These are phyloP conservation scores for Xiphias gladius DNA, from an alignment of 2,113 vertebrate species.

Conservation along the genomic window DNA sequence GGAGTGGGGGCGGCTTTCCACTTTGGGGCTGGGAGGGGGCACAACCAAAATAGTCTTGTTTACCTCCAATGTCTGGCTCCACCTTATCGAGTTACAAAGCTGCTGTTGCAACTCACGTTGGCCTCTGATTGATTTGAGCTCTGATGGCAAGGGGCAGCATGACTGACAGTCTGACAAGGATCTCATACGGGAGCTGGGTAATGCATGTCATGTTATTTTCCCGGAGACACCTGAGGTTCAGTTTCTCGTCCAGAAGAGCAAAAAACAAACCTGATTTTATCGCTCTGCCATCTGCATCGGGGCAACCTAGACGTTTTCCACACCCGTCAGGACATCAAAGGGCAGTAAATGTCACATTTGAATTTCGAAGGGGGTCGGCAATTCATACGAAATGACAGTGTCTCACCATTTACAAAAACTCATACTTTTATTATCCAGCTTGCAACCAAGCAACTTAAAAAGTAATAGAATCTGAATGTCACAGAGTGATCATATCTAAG, in stretches of 20 bases:
- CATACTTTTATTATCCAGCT: conserved; percentile 72
- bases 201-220: conserved; percentile 76
- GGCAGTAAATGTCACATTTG: conserved; percentile 78
- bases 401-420: conserved; percentile 69
- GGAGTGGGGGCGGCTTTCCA: conserved; percentile 16
- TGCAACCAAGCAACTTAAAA: conserved; percentile 76
- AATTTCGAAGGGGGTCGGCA: conserved; percentile 56
- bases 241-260: conserved; percentile 56
- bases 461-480: conserved; percentile 65
- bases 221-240: conserved; percentile 67
- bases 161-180: conserved; percentile 79
- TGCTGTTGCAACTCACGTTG: conserved; percentile 66
- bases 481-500: conserved; percentile 54
- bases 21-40: conserved; percentile 25
- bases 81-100: conserved; percentile 84
- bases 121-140: conserved; percentile 78
- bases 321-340: conserved; percentile 62
- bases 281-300: conserved; percentile 61
- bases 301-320: conserved; percentile 73
- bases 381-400: conserved; percentile 64
- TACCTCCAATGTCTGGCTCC: conserved; percentile 81
- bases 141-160: conserved; percentile 77
- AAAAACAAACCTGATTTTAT: conserved; percentile 67
- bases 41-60: conserved; percentile 80
- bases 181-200: conserved; percentile 71